phyloP scores from a whole-genome alignment of 1,140 invertebrate species.

The Drosophila chauvacae region DNA sequence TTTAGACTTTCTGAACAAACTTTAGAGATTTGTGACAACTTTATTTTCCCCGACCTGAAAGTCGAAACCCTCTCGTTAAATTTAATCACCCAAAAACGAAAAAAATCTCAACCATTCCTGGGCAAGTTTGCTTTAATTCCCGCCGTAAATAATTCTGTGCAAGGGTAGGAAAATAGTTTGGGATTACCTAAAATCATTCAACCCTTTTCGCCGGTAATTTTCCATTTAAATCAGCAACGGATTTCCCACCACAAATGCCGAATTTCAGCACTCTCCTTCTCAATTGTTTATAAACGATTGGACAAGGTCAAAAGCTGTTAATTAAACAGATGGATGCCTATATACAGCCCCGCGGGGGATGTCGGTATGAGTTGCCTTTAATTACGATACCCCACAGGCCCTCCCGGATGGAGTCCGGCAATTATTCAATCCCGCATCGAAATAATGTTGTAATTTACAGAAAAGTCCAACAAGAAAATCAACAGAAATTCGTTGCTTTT shows the following conservation, averaged over 20 bases:
- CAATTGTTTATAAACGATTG: conserved; percentile 59
- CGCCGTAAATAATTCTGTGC: conserved; percentile 23
- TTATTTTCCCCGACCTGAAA: neutral
- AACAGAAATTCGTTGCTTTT: conserved; percentile 47
- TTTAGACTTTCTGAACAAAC: neutral
- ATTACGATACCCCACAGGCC: conserved; percentile 46
- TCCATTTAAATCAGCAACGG: conserved; percentile 16
- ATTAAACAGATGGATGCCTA: conserved; percentile 48
- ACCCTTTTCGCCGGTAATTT: conserved; percentile 27
- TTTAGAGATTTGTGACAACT: conserved; percentile 16
- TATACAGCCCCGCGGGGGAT: conserved; percentile 34
- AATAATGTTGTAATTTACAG: conserved; percentile 79
- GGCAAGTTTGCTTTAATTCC: neutral
- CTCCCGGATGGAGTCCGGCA: conserved; percentile 44
- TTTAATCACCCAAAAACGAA: conserved; percentile 32
- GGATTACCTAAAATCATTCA: conserved; percentile 33
- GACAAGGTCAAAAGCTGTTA: conserved; percentile 61
- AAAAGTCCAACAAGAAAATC: conserved; percentile 28
- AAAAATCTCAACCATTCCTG: conserved; percentile 29
- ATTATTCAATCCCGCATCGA: conserved; percentile 63
- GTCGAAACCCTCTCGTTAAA: conserved; percentile 22
- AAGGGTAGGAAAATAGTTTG: conserved; percentile 28
- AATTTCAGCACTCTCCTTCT: conserved; percentile 26
- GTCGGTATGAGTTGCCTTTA: conserved; percentile 45
- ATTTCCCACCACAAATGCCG: conserved; percentile 29